phyloP scores from a whole-genome alignment of 1,140 invertebrate genomes.

The Drosophila lowei region DNA sequence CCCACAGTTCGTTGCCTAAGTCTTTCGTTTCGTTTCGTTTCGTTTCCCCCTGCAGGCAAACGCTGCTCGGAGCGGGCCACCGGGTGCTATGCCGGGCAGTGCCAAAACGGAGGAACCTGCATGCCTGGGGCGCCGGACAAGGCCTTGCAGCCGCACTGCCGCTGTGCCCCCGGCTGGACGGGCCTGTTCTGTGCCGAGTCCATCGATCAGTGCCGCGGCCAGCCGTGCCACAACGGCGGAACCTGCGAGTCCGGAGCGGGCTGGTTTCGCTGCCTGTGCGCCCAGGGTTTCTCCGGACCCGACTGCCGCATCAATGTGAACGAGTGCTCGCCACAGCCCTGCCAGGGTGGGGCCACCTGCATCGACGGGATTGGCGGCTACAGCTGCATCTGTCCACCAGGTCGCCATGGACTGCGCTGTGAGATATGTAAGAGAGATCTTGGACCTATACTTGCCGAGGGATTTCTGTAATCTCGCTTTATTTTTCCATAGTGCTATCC shows the following conservation, averaged over 20 bases:
- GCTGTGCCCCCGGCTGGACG: constrained; percentile 76
- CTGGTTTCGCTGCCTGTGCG: constrained; percentile 92
- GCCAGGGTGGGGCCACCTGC: constrained; percentile 93
- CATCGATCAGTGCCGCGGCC: constrained; percentile 80
- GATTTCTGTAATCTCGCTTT: not conserved
- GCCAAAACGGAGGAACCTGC: constrained; percentile 90
- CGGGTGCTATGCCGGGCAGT: constrained; percentile 83
- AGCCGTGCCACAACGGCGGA: constrained; percentile 90
- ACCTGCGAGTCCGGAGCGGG: constrained; percentile 91
- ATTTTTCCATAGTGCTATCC: constrained; percentile 65
- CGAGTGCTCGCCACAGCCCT: constrained; percentile 91
- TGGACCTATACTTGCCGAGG: not conserved
- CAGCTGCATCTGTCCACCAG: constrained; percentile 91
- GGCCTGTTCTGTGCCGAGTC: constrained; percentile 77
- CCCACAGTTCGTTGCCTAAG: constrained; percentile 66
- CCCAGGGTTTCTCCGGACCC: constrained; percentile 90
- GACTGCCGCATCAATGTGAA: constrained; percentile 91
- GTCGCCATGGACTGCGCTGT: constrained; percentile 89
- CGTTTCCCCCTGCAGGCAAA: constrained; percentile 53
- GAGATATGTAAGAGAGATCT: constrained; percentile 84
- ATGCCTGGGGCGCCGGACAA: constrained; percentile 83
- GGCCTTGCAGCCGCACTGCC: constrained; percentile 72
- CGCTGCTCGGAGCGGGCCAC: constrained; percentile 79
- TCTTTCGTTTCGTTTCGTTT: constrained; percentile 53
- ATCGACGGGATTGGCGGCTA: constrained; percentile 90